Evolutionary conservation across 2,888 invertebrate species (phyloP), one percentile per base, ranked within the genome.

Genomic region (Troides oblongomaculatus): DNA sequence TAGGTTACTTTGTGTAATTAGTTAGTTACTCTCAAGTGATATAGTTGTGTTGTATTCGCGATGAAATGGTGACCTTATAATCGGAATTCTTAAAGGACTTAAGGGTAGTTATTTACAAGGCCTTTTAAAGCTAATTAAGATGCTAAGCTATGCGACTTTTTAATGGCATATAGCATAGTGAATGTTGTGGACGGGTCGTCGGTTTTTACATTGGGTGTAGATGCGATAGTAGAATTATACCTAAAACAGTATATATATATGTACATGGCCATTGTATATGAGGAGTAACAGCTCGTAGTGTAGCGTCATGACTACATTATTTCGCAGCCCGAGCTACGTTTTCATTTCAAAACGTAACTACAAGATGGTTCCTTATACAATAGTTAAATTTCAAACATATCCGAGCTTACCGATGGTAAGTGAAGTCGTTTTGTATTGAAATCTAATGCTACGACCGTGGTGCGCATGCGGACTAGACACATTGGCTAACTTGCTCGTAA

Each of bases 71-170:
- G 91, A 89, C 90, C 90, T 91, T 91, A 86, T 84, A 85, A 85
- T 85, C 84, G 89, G 88, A 88, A 90, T 91, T 90, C 86, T 88
- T 86, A 84, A 90, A 87, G 87, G 88, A 89, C 86, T 81, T 90
- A 90, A 91, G 90, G 87, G 88, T 91, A 90, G 90, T 79, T 90
- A 89, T 87, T 84, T 84, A 86, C 86, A 90, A 83, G 91, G 92
- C 92, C 92, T 92, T 92, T 84, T 84, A 84, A 46, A 84, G 78
- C 79, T 89, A 88, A 84, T 81, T 88, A 85, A 86, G 84, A 77
- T 84, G 84, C 81, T 85, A 84, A 83, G 87, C 86, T 86, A 81
- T 84, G 86, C 84, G 79, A 81, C 79, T 79, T 78, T 78, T 79
- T 85, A 79, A 81, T 83, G 83, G 79, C 17, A 80, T 78, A 80